Base-by-base conservation (phyloP, 2,113 vertebrate genomes). In the Scomber colias region DNA sequence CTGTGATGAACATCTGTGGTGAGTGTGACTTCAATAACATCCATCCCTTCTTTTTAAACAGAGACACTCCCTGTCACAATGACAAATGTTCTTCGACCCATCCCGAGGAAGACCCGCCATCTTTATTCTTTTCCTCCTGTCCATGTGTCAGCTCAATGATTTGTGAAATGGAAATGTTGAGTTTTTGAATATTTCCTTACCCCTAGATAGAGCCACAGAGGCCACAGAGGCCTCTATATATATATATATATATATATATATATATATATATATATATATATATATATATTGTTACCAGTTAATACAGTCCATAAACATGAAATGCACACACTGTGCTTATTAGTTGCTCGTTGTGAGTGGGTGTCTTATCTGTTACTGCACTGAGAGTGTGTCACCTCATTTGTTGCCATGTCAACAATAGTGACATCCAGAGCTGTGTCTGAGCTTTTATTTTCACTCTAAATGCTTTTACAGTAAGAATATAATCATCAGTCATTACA, bases 1-100 rank as follows among this genome's bases (percentile, higher is more conserved):
- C 88, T 87, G 88, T 93, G 88, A 93, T 94, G 93, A 95, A 95
- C 92, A 92, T 94, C 86, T 93, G 94, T 87, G 92, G 94, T 95
- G 84, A 94, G 95, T 86, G 15, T 60, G 35, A 19, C 19, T 3
- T 68, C 10, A 59, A 27, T 54, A 16, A 24, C 17, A 11, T 6
- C 35, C 7, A 40, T 40, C 35, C 35, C 9, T 9, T 9, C 9
- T 9, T 9, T 40, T 9, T 40, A 40, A 40, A 40, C 35, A 1
- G 35, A 40, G 35, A 40, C 35, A 40, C 40, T 19, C 61, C 45
- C 53, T 44, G 16, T 49, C 13, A 45, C 50, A 30, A 3, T 46
- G 53, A n/a, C 57, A 63, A 1, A 60, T 16, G 27, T 49, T 3
- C 2, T 61, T 15, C 19, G 4, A 12, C 31, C 11, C n/a, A 3